phyloP scores from a whole-genome alignment of 2,113 vertebrate species.

The Perca fluviatilis region DNA sequence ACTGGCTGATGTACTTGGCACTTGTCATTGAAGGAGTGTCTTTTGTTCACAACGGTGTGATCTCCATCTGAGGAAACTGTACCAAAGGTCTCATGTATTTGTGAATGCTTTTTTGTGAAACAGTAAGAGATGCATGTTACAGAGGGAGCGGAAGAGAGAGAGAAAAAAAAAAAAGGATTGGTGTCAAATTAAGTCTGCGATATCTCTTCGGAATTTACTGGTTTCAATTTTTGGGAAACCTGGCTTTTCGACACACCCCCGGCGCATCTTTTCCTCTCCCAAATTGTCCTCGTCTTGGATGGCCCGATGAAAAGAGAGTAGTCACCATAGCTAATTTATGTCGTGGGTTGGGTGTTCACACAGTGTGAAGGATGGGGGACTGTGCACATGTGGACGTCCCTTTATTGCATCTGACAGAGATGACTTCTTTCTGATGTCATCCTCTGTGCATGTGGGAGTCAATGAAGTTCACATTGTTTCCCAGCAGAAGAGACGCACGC shows the following conservation, averaged over 20 bases:
- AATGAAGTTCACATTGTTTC: slow-evolving; percentile 66
- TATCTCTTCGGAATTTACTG: slow-evolving; percentile 48
- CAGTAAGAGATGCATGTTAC: slow-evolving; percentile 58
- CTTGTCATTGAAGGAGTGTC: slow-evolving; percentile 86
- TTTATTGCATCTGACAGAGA: slow-evolving; percentile 80
- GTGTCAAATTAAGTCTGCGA: slow-evolving; percentile 58
- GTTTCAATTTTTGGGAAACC: slow-evolving; percentile 38
- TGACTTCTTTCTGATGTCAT: slow-evolving; percentile 78
- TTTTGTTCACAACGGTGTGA: slow-evolving; percentile 82
- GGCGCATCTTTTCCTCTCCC: neutral
- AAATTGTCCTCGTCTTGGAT: slow-evolving; percentile 45
- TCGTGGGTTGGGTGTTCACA: slow-evolving; percentile 59
- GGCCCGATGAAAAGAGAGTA: slow-evolving; percentile 50
- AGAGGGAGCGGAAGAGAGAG: slow-evolving; percentile 5
- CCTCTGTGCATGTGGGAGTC: slow-evolving; percentile 60
- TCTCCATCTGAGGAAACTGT: slow-evolving; percentile 77
- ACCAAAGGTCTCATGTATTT: slow-evolving; percentile 76
- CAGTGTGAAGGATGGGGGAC: slow-evolving; percentile 66
- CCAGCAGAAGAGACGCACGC: slow-evolving; percentile 42
- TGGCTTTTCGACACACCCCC: slow-evolving; percentile 14
- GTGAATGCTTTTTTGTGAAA: slow-evolving; percentile 75
- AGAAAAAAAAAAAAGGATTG: neutral
- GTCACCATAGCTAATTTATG: slow-evolving; percentile 75
- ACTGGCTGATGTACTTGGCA: slow-evolving; percentile 83
- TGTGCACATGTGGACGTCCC: slow-evolving; percentile 59